A percentile compares a stretch with the other conserved stretches of the same genome.
phyloP scores from a whole-genome alignment of 2,888 invertebrate genomes.

The Sphecodes monilicornis region DNA sequence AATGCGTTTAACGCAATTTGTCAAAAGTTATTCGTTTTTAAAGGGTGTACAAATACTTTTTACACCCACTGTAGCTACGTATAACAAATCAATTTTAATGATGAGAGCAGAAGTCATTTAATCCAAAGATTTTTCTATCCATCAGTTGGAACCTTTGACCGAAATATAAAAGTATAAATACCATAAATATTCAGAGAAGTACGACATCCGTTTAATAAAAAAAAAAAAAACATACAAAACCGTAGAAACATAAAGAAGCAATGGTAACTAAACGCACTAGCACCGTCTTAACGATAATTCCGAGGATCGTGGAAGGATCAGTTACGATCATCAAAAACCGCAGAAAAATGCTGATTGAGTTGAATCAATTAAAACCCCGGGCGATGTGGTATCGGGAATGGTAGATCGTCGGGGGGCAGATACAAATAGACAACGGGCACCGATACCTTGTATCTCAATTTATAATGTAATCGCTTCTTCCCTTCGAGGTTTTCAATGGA shows the following conservation, averaged over 20 bases:
- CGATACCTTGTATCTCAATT: conserved; percentile 53
- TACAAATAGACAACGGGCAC: conserved; percentile 32
- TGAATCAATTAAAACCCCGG: conserved; percentile 48
- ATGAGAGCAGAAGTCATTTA: not conserved
- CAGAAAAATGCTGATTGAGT: conserved; percentile 20
- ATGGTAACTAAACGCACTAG: not conserved
- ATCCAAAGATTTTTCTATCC: not conserved
- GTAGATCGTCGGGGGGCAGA: conserved; percentile 10
- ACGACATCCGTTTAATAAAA: not conserved
- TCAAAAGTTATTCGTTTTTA: too few relatives aligned
- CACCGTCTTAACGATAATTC: not conserved
- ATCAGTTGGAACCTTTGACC: not conserved
- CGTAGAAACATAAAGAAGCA: not conserved
- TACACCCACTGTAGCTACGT: too few relatives aligned
- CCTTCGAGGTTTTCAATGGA: conserved; percentile 51
- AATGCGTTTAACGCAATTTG: too few relatives aligned
- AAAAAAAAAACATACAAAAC: not conserved
- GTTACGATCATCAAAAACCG: conserved; percentile 11
- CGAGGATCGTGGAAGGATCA: not conserved
- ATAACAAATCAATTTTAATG: not conserved
- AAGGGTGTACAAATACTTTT: too few relatives aligned
- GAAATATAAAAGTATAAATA: not conserved
- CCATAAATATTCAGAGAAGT: not conserved
- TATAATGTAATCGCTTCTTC: conserved; percentile 43
- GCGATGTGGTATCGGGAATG: not conserved